These are phyloP conservation scores for Nymphalis c-album DNA, from an alignment of 2,888 invertebrate genomes.

Conservation along the genomic window DNA sequence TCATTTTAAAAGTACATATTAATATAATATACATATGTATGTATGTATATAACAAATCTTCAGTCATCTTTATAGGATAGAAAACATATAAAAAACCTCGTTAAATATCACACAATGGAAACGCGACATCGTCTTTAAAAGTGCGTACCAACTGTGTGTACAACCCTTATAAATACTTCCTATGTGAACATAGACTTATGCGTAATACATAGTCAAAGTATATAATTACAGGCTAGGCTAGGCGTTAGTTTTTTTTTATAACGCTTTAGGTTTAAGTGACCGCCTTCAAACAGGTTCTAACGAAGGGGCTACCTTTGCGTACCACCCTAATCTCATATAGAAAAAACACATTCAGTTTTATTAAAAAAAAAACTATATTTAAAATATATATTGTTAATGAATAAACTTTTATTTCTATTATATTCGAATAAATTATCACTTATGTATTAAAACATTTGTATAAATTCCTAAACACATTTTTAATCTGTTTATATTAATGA, in stretches of 20 bases:
- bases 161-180: conserved; percentile 37
- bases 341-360: background rate
- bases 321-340: conserved; percentile 2
- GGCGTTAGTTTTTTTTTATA: conserved; percentile 30
- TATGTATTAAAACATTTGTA: too few relatives aligned
- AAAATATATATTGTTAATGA: too few relatives aligned
- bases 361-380: background rate
- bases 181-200: conserved; percentile 13
- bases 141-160: conserved; percentile 47
- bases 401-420: too few relatives aligned
- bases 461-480: too few relatives aligned
- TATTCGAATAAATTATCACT: too few relatives aligned
- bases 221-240: conserved; percentile 29
- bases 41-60: too few relatives aligned
- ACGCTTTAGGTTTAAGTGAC: conserved; percentile 26
- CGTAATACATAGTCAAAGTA: conserved; percentile 20
- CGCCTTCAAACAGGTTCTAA: conserved; percentile 29
- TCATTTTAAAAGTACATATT: too few relatives aligned
- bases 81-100: too few relatives aligned
- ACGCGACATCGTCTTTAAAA: conserved; percentile 44
- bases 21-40: too few relatives aligned
- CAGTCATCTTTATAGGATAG: too few relatives aligned
- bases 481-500: too few relatives aligned
- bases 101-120: conserved; percentile 38
- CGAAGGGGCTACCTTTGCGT: conserved; percentile 1